phyloP scores from a whole-genome alignment of 2,888 invertebrate genomes.

The Aromia moschata region DNA sequence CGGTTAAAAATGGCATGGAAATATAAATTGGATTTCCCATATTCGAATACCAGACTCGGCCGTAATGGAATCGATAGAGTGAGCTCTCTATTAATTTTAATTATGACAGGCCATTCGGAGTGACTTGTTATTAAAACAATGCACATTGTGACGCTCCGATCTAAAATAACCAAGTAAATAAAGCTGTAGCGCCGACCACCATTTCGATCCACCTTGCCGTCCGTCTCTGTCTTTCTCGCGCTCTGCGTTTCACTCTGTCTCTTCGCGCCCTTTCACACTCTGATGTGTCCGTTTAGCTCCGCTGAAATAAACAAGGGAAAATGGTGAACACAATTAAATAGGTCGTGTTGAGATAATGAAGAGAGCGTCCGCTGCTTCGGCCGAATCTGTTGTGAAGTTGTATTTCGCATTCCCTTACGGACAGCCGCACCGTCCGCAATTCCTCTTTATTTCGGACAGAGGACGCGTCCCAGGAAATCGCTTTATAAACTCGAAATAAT shows the following conservation, averaged over 20 bases:
- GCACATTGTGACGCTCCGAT: slow-evolving; percentile 53
- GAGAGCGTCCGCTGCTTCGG: slow-evolving; percentile 59
- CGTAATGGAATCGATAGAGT: slow-evolving; percentile 55
- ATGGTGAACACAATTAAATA: slow-evolving; percentile 52
- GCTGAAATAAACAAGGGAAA: slow-evolving; percentile 45
- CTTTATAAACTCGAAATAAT: neutral
- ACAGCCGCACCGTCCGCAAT: slow-evolving; percentile 28
- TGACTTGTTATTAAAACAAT: slow-evolving; percentile 58
- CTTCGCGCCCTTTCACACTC: slow-evolving; percentile 31
- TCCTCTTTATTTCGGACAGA: slow-evolving; percentile 5
- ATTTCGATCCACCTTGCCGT: slow-evolving; percentile 45
- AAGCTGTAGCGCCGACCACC: slow-evolving; percentile 49
- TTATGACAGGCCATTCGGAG: slow-evolving; percentile 56
- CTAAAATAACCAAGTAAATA: slow-evolving; percentile 56
- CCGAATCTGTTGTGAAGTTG: slow-evolving; percentile 58
- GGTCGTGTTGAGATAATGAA: slow-evolving; percentile 61
- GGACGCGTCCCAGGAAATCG: neutral
- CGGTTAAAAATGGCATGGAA: slow-evolving; percentile 31
- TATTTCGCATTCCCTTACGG: slow-evolving; percentile 52
- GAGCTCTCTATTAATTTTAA: slow-evolving; percentile 58
- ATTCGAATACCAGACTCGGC: slow-evolving; percentile 41
- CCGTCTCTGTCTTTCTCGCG: slow-evolving; percentile 14
- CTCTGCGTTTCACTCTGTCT: slow-evolving; percentile 18
- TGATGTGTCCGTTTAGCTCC: slow-evolving; percentile 40
- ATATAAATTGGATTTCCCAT: slow-evolving; percentile 40